Base-by-base conservation (phyloP, 1,140 invertebrate genomes). In the Delia radicum region DNA sequence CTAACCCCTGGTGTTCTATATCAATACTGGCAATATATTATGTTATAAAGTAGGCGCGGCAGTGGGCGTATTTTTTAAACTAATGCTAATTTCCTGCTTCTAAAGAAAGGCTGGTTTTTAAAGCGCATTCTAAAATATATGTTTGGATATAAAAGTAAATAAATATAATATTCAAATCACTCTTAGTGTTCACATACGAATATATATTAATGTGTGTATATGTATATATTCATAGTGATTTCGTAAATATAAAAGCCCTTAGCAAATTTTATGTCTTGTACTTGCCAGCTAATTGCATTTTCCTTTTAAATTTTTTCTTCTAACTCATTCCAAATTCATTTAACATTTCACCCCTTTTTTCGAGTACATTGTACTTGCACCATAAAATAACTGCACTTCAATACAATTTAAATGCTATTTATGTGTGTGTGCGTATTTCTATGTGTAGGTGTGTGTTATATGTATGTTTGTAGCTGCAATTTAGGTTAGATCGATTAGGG, bases 271-370 rank as follows among this genome's bases (percentile, higher is more conserved):
- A 61, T 73, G 48, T 28, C 46, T 73, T 75, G 74, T 72, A 55
- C 67, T 71, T 75, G 67, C 8, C 65, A 73, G 71, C 42, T 73
- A 76, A 76, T 76, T 76, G 69, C 71, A 76, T 76, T 63, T 62
- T 73, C 67, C 75, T 76, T 76, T 76, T 27, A 73, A 73, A 73
- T 76, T 29, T 48, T 73, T 73, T 21, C 18, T 26, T 15, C 63
- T 15, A 10, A 2, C 28, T 31, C 63, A n/a, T 7, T 10, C 65
- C 29, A 69, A 31, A n/a, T 15, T 69, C n/a, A 69, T 69, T 69
- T 65, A 27, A 12, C 65, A 18, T 31, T 33, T 37, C 31, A 28
- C 63, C 3, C 48, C 24, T 21, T 55, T 55, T 55, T 8, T 10
- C 7, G 0, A 21, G 15, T 24, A 21, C 48, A 2, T 48, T 1